A percentile compares a stretch with the other conserved stretches of the same genome.
Conservation (phyloP, 2,888 invertebrate genomes). For the Chrysomela aeneicollis region DNA sequence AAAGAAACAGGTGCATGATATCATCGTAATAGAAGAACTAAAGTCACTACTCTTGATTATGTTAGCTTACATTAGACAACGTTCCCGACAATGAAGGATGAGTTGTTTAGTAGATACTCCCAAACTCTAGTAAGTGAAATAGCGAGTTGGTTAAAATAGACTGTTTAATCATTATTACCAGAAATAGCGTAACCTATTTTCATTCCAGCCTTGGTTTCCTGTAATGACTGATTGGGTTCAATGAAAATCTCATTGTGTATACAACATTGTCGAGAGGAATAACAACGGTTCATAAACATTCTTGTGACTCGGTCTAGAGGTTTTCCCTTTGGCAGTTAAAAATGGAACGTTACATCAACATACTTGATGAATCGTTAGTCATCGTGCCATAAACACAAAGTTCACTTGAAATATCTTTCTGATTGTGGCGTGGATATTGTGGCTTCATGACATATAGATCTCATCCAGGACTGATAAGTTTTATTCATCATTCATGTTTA, state of each 20-base stretch:
- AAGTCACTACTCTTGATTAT: too few species aligned
- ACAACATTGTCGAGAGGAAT: conserved; percentile 4
- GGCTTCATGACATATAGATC: too few species aligned
- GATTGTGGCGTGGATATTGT: too few species aligned
- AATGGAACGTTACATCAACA: conserved; percentile 7
- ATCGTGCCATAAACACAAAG: not conserved
- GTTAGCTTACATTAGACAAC: too few species aligned
- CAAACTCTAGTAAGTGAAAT: not conserved
- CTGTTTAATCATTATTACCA: conserved; percentile 14
- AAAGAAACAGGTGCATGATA: too few species aligned
- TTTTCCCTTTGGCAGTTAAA: conserved; percentile 7
- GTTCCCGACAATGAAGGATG: too few species aligned
- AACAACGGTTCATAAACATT: conserved; percentile 9
- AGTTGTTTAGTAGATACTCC: conserved; percentile 1
- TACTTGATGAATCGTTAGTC: not conserved
- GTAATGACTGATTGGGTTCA: conserved; percentile 20
- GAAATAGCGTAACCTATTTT: conserved; percentile 15
- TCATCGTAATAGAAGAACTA: too few species aligned
- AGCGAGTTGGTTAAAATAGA: conserved; percentile 7
- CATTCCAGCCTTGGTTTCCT: conserved; percentile 11
- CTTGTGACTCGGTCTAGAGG: not conserved
- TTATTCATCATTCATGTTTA: too few species aligned
- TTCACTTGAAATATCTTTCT: too few species aligned
- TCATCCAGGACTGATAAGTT: too few species aligned
- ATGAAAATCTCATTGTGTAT: conserved; percentile 8